These are phyloP conservation scores for Tychaedon coryphoeus DNA, from an alignment of 2,113 vertebrate species.

Conservation along the genomic window DNA sequence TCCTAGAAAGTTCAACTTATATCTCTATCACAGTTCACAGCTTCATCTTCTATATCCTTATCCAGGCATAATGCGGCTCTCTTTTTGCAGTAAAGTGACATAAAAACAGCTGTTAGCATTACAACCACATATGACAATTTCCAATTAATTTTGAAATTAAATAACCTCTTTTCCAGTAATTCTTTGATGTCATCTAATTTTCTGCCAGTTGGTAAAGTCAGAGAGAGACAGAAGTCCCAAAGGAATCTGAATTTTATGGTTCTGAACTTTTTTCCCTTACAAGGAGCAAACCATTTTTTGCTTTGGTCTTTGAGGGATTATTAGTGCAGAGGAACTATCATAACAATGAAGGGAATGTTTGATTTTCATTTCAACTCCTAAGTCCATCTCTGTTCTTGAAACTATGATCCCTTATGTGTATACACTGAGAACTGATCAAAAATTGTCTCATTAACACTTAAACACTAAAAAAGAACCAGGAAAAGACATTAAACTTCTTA, in stretches of 20 bases:
- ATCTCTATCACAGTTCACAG: background rate
- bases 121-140: background rate
- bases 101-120: background rate
- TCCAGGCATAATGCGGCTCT: background rate
- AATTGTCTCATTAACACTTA: background rate
- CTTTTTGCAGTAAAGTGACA: background rate
- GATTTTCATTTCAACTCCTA: background rate
- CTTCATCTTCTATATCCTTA: background rate
- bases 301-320: background rate
- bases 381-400: background rate
- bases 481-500: background rate
- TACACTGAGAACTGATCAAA: background rate
- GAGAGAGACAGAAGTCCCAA: background rate
- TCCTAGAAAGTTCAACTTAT: background rate
- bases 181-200: conserved; percentile 19
- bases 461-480: background rate
- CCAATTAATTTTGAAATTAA: background rate
- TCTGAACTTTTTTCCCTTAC: background rate
- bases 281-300: background rate
- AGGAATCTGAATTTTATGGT: conserved; percentile 22
- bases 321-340: background rate
- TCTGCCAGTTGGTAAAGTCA: background rate
- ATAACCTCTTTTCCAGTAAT: background rate
- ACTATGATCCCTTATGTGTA: background rate
- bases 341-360: background rate